phyloP scores from a whole-genome alignment of 2,797 vertebrate genomes.

The Brachyalestes nurse region DNA sequence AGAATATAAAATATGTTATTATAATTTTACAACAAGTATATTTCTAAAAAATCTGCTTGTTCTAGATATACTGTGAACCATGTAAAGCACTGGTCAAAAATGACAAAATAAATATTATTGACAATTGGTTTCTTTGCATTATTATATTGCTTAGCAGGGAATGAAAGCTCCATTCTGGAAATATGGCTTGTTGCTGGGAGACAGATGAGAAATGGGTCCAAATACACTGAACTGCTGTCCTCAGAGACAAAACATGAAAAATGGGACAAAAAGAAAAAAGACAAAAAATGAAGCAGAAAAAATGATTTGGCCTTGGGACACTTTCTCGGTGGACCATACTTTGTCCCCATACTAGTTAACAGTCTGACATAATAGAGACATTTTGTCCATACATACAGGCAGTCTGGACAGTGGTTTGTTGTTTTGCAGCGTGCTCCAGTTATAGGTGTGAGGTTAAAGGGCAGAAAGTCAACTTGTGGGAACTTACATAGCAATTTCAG shows the following conservation, averaged over 20 bases:
- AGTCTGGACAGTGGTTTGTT: background rate
- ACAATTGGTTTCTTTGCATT: background rate
- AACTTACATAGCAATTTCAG: no score
- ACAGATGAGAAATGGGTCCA: background rate
- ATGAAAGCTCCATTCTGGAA: background rate
- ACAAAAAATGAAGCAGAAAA: background rate
- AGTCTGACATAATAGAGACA: background rate
- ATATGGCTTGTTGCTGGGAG: background rate
- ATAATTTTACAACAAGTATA: no score
- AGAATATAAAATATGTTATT: no score
- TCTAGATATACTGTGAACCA: background rate
- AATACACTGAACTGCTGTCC: background rate
- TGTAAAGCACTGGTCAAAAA: background rate
- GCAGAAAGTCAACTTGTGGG: no score
- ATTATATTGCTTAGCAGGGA: background rate
- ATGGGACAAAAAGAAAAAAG: background rate
- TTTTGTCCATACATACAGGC: background rate
- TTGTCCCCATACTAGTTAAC: background rate
- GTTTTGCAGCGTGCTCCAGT: background rate
- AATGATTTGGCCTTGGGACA: no score
- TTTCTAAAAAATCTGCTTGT: background rate
- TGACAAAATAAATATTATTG: background rate
- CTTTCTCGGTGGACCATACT: background rate
- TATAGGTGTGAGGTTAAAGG: no score
- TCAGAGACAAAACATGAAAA: background rate